Evolutionary conservation across 35 echinoderm and acorn worm genomes (phyloP), one percentile per base, ranked within the genome.

Genomic region (Apostichopus californicus): DNA sequence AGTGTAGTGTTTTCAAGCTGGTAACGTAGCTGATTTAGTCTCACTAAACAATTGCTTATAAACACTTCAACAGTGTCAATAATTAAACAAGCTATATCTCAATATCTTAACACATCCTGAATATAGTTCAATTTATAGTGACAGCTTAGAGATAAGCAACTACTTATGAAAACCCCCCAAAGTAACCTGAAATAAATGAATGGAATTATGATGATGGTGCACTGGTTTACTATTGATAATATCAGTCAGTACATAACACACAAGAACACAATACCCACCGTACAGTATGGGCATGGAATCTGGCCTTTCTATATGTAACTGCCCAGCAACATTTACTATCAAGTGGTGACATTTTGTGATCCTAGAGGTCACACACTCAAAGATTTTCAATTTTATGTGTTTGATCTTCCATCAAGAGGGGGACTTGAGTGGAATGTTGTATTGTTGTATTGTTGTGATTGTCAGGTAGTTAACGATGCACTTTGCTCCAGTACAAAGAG

Each of bases 81-180:
- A 83, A 83, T 83, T 83, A 53, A 83, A 83, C 80, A 55, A 56
- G 26, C 80, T 56, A 52, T 83, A 83, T 55, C 80, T 53, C 34
- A 3, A 46, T 46, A 53, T 83, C 80, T 83, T 83, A 53, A 46
- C 80, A 83, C 34, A 83, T 18, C 46, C 52, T 54, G 34, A n/a
- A 55, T 55, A 56, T 46, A 83, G 80, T 83, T 83, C 52, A 83
- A 83, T 83, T 83, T 83, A 83, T 83, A 17, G 9, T 83, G 80
- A 83, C 80, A 83, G 80, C 18, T 18, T 9, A 12, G 80, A 83
- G 80, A 83, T 83, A 83, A 55, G 80, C 64, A 68, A 68, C 11
- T 68, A 68, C 64, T 68, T 68, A 68, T 68, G 11, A 68, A 4
- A 14, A 68, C 64, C 18, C 17, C 64, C 64, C 64, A 68, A 4